phyloP scores from a whole-genome alignment of 2,113 vertebrate genomes.

The Arvicanthis niloticus region DNA sequence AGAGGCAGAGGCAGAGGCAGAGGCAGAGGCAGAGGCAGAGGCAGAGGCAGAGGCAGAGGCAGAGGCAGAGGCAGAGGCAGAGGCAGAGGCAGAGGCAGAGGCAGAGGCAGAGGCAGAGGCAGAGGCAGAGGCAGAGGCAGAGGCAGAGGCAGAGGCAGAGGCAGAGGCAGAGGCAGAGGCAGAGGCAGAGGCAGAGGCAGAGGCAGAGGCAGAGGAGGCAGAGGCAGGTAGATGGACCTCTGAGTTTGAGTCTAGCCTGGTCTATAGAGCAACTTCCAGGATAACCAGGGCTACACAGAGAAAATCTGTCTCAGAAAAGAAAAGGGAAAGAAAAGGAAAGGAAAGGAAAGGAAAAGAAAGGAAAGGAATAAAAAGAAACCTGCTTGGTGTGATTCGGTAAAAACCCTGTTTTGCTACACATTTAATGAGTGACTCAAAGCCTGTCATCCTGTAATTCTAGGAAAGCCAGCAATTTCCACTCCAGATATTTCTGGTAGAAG shows the following conservation, averaged over 20 bases:
- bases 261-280: not conserved
- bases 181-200: not conserved
- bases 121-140: not conserved
- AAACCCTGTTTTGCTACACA: not conserved
- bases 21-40: not conserved
- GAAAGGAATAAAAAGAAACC: not conserved
- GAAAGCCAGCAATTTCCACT: not conserved
- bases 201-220: not conserved
- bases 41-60: not conserved
- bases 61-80: too few relatives aligned
- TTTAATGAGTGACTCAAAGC: not conserved
- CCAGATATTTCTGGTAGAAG: not conserved
- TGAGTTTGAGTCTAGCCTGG: not conserved
- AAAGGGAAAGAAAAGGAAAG: too few relatives aligned
- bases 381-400: conserved; percentile 9
- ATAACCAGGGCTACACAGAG: not conserved
- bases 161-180: not conserved
- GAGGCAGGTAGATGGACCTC: not conserved
- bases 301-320: not conserved
- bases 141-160: not conserved
- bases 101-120: not conserved
- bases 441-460: conserved; percentile 39
- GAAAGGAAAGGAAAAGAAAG: rapidly evolving
- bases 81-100: not conserved
- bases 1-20: not conserved